Conservation (phyloP, 2,888 invertebrate species). For the Pterostichus madidus region DNA sequence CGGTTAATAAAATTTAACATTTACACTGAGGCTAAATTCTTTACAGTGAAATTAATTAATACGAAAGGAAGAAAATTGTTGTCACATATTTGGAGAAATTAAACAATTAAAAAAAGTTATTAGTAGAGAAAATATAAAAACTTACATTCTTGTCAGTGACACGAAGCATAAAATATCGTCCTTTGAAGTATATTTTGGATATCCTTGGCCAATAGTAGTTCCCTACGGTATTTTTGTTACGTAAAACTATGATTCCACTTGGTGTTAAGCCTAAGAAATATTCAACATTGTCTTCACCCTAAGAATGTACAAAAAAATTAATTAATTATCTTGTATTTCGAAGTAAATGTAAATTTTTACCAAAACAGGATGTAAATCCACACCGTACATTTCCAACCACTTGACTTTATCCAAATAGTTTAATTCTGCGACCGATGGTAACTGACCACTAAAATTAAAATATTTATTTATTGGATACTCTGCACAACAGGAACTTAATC, state of each 20-base stretch:
- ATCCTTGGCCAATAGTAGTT: slow-evolving; percentile 99
- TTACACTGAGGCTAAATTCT: too few species aligned
- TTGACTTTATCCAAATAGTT: slow-evolving; percentile 98
- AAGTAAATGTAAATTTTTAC: slow-evolving; percentile 77
- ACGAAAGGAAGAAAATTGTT: too few species aligned
- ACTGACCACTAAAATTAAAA: slow-evolving; percentile 84
- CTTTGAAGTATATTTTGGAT: slow-evolving; percentile 97
- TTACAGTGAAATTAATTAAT: too few species aligned
- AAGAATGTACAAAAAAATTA: slow-evolving; percentile 71
- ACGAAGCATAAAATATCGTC: slow-evolving; percentile 96
- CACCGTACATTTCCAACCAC: slow-evolving; percentile 99
- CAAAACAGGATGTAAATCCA: slow-evolving; percentile 97
- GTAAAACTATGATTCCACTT: slow-evolving; percentile 95
- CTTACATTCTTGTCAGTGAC: slow-evolving; percentile 97
- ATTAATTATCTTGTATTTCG: slow-evolving; percentile 51
- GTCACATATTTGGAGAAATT: too few species aligned
- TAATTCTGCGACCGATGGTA: slow-evolving; percentile 95
- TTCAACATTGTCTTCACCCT: slow-evolving; percentile 98
- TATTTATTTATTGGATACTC: too few species aligned
- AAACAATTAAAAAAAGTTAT: too few species aligned
- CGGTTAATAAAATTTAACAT: too few species aligned
- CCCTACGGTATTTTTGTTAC: slow-evolving; percentile 97
- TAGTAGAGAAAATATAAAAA: neutral
- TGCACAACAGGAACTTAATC: slow-evolving; percentile 15
- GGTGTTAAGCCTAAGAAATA: slow-evolving; percentile 97